phyloP scores from a whole-genome alignment of 2,113 vertebrate genomes.

The Oceanites oceanicus region DNA sequence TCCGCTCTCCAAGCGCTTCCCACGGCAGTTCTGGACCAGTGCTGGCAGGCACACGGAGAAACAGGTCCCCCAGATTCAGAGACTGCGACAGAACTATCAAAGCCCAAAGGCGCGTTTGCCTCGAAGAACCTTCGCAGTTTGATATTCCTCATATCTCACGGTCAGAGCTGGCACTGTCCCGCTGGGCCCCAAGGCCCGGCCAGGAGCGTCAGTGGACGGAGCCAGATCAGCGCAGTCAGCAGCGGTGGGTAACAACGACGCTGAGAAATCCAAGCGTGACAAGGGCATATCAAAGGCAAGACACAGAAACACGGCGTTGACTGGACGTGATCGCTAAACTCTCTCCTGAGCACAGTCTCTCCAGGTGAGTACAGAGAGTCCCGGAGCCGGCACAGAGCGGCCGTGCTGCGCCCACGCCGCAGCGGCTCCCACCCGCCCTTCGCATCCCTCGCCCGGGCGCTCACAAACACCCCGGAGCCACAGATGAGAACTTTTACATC shows the following conservation, averaged over 20 bases:
- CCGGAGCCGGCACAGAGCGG: background rate
- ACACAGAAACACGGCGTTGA: background rate
- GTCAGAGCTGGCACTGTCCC: background rate
- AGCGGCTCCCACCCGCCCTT: background rate
- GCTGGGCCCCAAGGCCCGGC: background rate
- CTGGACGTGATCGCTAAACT: rapidly evolving
- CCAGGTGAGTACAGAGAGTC: background rate
- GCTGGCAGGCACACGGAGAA: background rate
- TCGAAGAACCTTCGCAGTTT: background rate
- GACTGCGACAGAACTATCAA: background rate
- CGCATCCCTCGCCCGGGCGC: too few relatives aligned
- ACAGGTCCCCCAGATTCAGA: background rate
- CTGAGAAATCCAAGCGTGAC: background rate
- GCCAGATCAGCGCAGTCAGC: background rate
- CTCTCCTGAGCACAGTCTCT: background rate
- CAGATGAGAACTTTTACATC: background rate
- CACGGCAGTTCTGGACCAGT: background rate
- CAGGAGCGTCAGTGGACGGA: background rate
- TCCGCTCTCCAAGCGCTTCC: background rate
- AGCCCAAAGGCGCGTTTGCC: background rate
- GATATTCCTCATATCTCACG: background rate
- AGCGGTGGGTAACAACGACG: background rate
- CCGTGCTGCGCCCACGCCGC: rapidly evolving
- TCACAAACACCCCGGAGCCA: background rate
- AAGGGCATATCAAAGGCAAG: background rate